A percentile compares a stretch with the other conserved stretches of the same genome.
Evolutionary conservation across 2,888 invertebrate species (phyloP).

Genomic region (Ypsolopha scabrella): DNA sequence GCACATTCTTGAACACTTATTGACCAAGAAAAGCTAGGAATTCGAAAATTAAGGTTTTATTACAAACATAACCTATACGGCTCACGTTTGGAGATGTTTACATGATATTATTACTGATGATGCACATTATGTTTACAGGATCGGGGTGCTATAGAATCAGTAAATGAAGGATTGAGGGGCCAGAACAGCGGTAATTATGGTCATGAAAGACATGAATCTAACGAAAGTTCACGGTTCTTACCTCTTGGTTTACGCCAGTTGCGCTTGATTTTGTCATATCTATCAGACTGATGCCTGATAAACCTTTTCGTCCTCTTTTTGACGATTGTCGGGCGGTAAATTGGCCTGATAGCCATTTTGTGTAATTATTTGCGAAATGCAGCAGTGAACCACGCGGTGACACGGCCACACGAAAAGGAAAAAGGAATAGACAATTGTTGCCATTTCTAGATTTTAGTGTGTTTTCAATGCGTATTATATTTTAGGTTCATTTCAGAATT

Average conservation of each 20-base stretch:
- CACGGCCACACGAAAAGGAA: constrained; percentile 67
- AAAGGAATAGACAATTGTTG: constrained; percentile 50
- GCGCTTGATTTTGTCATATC: constrained; percentile 95
- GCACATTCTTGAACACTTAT: neutral
- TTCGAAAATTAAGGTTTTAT: neutral
- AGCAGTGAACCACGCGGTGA: constrained; percentile 67
- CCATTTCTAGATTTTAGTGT: constrained; percentile 42
- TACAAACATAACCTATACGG: constrained; percentile 2
- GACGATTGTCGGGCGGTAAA: constrained; percentile 89
- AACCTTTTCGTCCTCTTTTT: constrained; percentile 99
- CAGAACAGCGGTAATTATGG: constrained; percentile 4
- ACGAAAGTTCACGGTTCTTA: constrained; percentile 18
- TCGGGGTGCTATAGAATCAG: neutral
- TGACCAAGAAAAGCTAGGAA: neutral
- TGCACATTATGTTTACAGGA: neutral
- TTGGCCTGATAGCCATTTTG: constrained; percentile 91
- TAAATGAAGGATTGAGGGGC: neutral
- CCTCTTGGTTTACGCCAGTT: constrained; percentile 99
- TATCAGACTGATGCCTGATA: constrained; percentile 98
- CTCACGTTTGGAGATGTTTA: too few relatives aligned
- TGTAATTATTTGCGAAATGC: constrained; percentile 48
- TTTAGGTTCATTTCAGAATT: neutral
- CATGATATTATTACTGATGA: neutral
- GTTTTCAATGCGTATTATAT: constrained; percentile 24
- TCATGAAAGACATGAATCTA: constrained; percentile 1